A percentile compares a stretch with the other conserved stretches of the same genome.
These are phyloP conservation scores for Lottia gigantea DNA, from an alignment of 2,888 invertebrate species.

Conservation along the genomic window DNA sequence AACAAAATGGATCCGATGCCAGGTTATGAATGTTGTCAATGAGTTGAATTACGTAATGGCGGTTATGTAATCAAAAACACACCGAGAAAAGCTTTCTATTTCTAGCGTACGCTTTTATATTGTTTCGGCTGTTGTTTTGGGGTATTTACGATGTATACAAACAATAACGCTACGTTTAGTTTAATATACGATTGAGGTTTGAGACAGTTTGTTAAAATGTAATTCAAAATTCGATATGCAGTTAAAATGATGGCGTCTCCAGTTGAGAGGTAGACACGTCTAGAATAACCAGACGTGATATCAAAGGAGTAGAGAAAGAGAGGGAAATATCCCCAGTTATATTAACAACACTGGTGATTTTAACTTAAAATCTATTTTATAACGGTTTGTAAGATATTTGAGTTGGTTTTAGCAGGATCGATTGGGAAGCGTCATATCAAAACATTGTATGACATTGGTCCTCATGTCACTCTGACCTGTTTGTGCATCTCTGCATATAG, in stretches of 20 bases:
- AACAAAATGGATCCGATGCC: no score
- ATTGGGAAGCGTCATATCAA: constrained; percentile 4
- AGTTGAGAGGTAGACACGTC: not conserved
- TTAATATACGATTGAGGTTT: no score
- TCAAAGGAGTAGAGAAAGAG: not conserved
- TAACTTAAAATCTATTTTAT: no score
- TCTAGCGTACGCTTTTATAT: no score
- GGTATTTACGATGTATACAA: no score
- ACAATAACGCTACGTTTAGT: no score
- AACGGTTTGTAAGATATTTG: not conserved
- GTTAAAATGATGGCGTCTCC: not conserved
- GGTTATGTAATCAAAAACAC: not conserved
- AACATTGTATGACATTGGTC: constrained; percentile 7
- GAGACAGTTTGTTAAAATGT: no score
- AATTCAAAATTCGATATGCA: not conserved
- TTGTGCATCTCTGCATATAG: constrained; percentile 6
- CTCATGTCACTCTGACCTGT: not conserved
- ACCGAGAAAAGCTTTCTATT: no score
- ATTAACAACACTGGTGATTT: no score
- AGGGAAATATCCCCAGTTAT: no score
- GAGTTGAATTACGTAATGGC: not conserved
- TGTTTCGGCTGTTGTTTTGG: no score
- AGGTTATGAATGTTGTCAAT: not conserved
- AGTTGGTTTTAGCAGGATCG: not conserved
- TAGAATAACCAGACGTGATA: not conserved